Percentiles rank a stretch among this genome's conserved stretches.
Conservation (phyloP, 2,113 vertebrate species). For the Alces alces region DNA sequence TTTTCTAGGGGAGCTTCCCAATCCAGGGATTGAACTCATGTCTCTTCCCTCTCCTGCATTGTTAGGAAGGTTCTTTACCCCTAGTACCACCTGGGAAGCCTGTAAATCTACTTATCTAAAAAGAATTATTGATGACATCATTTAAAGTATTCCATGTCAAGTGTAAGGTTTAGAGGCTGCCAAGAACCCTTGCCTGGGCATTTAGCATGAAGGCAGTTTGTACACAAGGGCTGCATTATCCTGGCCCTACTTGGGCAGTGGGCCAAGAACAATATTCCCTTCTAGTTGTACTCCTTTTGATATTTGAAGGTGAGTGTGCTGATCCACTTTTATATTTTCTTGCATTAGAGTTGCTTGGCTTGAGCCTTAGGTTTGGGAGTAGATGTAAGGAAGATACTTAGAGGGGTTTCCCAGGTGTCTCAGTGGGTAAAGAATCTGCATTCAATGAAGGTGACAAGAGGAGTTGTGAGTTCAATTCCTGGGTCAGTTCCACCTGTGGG, state of each 20-base stretch:
- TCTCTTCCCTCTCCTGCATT: neutral
- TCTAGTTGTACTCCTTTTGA: neutral
- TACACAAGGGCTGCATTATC: rapidly evolving
- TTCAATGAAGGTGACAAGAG: neutral
- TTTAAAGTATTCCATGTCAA: neutral
- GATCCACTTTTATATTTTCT: neutral
- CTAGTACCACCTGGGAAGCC: neutral
- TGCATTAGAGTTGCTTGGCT: neutral
- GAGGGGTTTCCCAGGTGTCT: neutral
- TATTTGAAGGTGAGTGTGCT: neutral
- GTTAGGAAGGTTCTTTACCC: neutral
- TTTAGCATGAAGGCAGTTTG: neutral
- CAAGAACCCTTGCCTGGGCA: neutral
- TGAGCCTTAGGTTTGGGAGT: neutral
- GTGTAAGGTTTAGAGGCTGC: neutral
- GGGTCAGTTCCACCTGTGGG: neutral
- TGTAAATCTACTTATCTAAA: neutral
- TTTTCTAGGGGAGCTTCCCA: neutral
- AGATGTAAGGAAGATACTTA: neutral
- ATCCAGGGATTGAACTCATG: neutral
- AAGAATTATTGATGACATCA: neutral
- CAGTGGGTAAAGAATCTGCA: neutral
- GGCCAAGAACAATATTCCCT: too few species aligned
- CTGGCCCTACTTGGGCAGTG: too few species aligned
- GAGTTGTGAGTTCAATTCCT: neutral